Conservation (phyloP, 2,113 vertebrate species). For the Serilophus lunatus region DNA sequence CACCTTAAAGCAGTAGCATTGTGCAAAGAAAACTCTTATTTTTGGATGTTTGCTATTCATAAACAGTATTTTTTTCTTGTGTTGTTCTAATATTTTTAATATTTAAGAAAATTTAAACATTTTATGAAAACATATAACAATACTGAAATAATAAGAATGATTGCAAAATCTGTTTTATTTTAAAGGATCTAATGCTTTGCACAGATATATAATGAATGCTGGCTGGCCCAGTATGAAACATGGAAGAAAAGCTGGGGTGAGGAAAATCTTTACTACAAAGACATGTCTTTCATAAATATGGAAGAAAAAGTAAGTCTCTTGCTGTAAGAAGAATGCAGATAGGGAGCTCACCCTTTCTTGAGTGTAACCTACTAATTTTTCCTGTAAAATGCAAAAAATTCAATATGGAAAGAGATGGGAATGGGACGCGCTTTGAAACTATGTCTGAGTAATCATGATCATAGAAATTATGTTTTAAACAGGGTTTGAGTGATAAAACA, state of each 20-base stretch:
- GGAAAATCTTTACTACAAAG: neutral
- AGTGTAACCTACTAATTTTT: neutral
- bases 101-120: neutral
- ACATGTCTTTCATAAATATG: neutral
- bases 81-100: neutral
- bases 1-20: neutral
- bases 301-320: neutral
- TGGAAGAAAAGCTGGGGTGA: neutral
- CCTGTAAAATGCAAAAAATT: neutral
- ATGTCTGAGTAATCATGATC: neutral
- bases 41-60: neutral
- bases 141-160: neutral
- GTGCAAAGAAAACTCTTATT: neutral
- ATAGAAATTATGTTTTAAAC: neutral
- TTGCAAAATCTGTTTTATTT: neutral
- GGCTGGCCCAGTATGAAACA: neutral
- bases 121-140: neutral
- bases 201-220: neutral
- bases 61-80: neutral
- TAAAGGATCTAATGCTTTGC: neutral
- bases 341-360: neutral
- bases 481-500: neutral
- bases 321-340: neutral
- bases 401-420: neutral
- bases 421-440: neutral